phyloP scores from a whole-genome alignment of 1,140 invertebrate genomes.

The Pissodes strobi region DNA sequence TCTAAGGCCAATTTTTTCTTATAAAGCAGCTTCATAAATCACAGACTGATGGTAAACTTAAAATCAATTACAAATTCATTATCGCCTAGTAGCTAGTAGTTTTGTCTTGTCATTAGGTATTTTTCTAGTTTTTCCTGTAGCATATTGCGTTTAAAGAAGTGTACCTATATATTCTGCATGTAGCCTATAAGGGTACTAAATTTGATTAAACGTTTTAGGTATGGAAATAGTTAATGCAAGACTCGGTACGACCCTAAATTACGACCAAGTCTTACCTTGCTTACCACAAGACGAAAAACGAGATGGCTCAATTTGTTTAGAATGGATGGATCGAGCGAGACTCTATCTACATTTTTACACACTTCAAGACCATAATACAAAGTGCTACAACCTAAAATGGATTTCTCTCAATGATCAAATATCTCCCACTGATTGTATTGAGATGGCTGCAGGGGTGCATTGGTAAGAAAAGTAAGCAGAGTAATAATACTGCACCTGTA shows the following conservation, averaged over 20 bases:
- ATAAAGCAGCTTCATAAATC: no score
- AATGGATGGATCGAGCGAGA: conserved; percentile 77
- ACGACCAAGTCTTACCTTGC: conserved; percentile 72
- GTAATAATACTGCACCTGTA: no score
- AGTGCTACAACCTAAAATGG: conserved; percentile 85
- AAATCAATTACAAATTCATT: no score
- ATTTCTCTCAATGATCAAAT: conserved; percentile 67
- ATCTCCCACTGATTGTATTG: conserved; percentile 81
- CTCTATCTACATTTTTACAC: conserved; percentile 71
- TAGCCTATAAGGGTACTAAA: no score
- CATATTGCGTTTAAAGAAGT: no score
- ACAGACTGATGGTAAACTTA: no score
- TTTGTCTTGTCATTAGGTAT: no score
- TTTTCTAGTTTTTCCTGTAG: no score
- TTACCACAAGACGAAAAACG: conserved; percentile 63
- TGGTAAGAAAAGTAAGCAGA: conserved; percentile 27
- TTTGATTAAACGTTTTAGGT: no score
- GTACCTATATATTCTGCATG: no score
- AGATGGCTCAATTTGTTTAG: conserved; percentile 71
- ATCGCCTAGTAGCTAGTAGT: no score
- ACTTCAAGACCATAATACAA: conserved; percentile 60
- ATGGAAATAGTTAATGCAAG: conserved; percentile 72
- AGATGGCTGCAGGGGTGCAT: conserved; percentile 50
- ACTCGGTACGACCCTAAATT: conserved; percentile 64
- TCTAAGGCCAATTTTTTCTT: no score